Conservation (phyloP, 2,113 vertebrate genomes). For the Cyanoramphus novaezelandiae region DNA sequence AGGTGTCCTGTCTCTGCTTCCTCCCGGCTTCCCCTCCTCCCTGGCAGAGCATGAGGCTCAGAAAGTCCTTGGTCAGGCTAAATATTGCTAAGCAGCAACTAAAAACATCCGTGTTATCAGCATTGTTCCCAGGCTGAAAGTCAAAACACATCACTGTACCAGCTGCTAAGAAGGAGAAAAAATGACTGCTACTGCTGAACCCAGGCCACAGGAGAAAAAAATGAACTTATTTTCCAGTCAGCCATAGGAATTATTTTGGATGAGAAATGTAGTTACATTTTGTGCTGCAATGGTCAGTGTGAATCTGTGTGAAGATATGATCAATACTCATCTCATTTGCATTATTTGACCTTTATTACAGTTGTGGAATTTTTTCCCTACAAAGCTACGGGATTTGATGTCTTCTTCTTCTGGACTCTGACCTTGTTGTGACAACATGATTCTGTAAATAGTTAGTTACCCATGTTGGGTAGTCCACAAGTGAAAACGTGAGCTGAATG, state of each 20-base stretch:
- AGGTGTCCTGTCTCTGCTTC: no score
- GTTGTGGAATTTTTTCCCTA: neutral
- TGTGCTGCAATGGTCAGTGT: neutral
- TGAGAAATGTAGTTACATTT: neutral
- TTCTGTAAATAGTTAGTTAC: neutral
- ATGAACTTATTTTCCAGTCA: neutral
- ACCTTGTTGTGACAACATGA: neutral
- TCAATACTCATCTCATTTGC: neutral
- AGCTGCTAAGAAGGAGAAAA: no score
- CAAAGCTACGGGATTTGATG: neutral
- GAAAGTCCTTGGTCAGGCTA: no score
- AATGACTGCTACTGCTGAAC: no score
- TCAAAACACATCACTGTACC: no score
- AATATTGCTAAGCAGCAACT: no score
- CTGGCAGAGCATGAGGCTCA: no score
- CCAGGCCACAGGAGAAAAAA: neutral
- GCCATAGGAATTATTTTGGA: neutral
- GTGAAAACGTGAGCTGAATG: neutral
- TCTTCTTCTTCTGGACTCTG: neutral
- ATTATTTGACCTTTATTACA: slow-evolving; percentile 10
- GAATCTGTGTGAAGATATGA: neutral
- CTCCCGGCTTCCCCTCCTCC: no score
- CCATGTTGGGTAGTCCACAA: neutral
- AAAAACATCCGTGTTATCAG: no score
- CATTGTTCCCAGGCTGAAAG: no score